These are phyloP conservation scores for Phorcus lineatus DNA, from an alignment of 2,888 invertebrate species.

Conservation along the genomic window DNA sequence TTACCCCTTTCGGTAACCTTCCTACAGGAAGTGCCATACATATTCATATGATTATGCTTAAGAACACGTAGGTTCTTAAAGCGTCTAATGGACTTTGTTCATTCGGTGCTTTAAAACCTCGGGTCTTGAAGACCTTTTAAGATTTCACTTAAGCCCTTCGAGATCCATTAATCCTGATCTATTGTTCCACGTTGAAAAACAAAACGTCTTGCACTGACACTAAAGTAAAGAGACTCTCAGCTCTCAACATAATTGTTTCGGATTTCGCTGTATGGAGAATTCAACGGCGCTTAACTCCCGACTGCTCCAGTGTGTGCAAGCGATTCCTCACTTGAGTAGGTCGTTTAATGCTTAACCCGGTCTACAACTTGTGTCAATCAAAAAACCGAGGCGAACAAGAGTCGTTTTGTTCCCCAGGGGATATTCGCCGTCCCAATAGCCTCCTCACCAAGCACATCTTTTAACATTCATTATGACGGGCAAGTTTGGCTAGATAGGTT, in stretches of 20 bases:
- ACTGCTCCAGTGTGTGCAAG: not conserved
- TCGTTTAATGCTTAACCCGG: not conserved
- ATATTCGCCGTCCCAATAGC: not conserved
- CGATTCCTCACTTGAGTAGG: not conserved
- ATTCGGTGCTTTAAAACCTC: no score
- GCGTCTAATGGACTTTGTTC: no score
- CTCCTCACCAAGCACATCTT: not conserved
- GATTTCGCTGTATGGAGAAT: constrained; percentile 4
- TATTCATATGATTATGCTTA: no score
- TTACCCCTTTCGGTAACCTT: no score
- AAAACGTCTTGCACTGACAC: not conserved
- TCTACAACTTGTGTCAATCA: not conserved
- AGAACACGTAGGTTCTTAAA: no score
- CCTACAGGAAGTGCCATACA: no score
- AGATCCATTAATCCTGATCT: no score
- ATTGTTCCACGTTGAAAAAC: not conserved
- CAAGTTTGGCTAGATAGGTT: constrained; percentile 10
- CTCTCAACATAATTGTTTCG: not conserved
- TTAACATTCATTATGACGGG: not conserved
- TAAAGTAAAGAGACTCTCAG: not conserved
- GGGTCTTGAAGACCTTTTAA: no score
- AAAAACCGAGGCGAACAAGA: not conserved
- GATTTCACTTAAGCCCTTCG: no score
- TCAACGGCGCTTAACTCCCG: not conserved
- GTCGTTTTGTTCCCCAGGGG: not conserved